These are phyloP conservation scores for Rhinoderma darwinii DNA, from an alignment of 2,113 vertebrate genomes.

Conservation along the genomic window DNA sequence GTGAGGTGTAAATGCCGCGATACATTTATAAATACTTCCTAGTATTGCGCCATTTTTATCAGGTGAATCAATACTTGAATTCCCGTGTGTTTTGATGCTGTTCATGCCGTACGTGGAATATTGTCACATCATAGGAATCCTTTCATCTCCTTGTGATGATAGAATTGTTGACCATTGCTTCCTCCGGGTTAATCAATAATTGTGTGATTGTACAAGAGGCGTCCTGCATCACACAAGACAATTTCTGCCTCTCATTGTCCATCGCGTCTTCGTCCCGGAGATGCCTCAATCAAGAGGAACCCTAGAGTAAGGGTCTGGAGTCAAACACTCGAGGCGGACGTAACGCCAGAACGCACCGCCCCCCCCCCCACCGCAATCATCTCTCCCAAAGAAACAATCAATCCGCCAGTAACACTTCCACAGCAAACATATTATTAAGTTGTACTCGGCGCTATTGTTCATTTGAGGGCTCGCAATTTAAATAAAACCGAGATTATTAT, in stretches of 20 bases:
- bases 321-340: background rate
- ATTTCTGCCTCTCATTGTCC: constrained; percentile 3
- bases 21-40: background rate
- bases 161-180: constrained; percentile 12
- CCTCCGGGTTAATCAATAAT: constrained; percentile 5
- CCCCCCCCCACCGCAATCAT: constrained; percentile 9
- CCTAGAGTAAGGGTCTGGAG: background rate
- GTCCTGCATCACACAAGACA: background rate
- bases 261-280: background rate
- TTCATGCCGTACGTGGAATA: too few species aligned
- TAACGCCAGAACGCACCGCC: background rate
- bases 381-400: constrained; percentile 12
- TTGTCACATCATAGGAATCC: background rate
- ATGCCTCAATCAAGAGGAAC: constrained; percentile 16
- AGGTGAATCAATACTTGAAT: background rate
- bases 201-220: constrained; percentile 2
- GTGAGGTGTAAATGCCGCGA: background rate
- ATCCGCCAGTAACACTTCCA: background rate
- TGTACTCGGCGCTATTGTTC: background rate
- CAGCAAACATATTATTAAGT: constrained; percentile 23
- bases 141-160: background rate
- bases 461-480: constrained; percentile 1
- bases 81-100: too few species aligned
- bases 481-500: constrained; percentile 24
- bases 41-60: background rate